Evolutionary conservation across 2,797 vertebrate genomes (phyloP), one percentile per base, ranked within the genome.

Genomic region (Podarcis siculus): DNA sequence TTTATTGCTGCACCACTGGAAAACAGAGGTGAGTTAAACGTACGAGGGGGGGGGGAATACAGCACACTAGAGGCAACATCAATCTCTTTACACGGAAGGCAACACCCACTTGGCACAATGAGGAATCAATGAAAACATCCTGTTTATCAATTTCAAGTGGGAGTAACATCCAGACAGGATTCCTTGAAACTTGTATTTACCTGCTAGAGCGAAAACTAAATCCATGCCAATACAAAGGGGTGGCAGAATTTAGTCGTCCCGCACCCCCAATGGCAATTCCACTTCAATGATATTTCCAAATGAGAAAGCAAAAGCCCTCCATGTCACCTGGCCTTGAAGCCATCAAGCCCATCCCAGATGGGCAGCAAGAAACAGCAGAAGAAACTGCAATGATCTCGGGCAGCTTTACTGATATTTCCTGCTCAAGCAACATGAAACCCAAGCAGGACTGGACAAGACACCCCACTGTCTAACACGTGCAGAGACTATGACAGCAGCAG

Each of bases 41-140:
- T 15, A 42, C 42, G 42, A 42, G 42, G 42, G 42, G 42, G 39
- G 39, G 39, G 39, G 7, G 37, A 39, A 42, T 13, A 55, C 49
- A 55, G 49, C 1, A 25, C 67, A 78, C 76, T 1, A 25, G 27
- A 27, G 0, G 0, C 84, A 75, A 39, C 76, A n/a, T 1, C 0
- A 7, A 64, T 1, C 78, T 37, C 3, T 7, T 78, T 2, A 13
- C 0, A 4, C 3, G 79, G 77, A 27, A 85, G 42, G 45, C 8
- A 58, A 77, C 1, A 66, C 49, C 61, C 61, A 0, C 90, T 5
- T 3, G 86, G 78, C 30, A 23, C 78, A 77, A 79, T 25, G 39
- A n/a, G n/a, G 49, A 45, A n/a, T 10, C 6, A 64, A 1, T 5
- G 1, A 0, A 21, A 71, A 67, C 3, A 30, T 72, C 90, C 87